Conservation (phyloP, 1,140 invertebrate species). For the Zaprionus nigranus region DNA sequence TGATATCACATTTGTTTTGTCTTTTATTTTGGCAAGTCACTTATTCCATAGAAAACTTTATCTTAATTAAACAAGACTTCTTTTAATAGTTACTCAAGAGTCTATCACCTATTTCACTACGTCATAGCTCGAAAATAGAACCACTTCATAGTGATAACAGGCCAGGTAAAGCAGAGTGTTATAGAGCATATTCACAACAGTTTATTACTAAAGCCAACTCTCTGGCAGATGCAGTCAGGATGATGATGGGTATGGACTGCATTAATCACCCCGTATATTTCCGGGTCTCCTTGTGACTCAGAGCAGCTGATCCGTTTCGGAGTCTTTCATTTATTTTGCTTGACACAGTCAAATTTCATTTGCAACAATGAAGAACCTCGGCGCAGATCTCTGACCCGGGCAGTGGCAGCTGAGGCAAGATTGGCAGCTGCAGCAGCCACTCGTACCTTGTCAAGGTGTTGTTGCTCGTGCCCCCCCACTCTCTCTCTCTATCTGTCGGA, state of each 20-base stretch:
- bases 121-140: not conserved
- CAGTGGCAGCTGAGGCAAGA: not conserved
- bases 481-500: not conserved
- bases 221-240: not conserved
- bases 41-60: not conserved
- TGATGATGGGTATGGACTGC: not conserved
- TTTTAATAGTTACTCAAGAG: not conserved
- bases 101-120: not conserved
- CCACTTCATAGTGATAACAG: conserved; percentile 8
- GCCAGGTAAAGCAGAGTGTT: not conserved
- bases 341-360: conserved; percentile 6
- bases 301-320: not conserved
- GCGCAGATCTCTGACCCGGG: not conserved
- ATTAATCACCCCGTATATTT: conserved; percentile 12
- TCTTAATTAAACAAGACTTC: not conserved
- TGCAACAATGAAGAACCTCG: not conserved
- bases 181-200: not conserved
- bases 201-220: not conserved
- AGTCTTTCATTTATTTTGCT: not conserved
- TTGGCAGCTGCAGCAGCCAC: conserved; percentile 1
- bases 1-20: too few relatives aligned
- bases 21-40: too few relatives aligned
- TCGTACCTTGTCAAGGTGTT: conserved; percentile 3
- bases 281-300: not conserved
- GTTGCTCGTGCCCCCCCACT: not conserved